phyloP scores from a whole-genome alignment of 2,113 vertebrate genomes.

The Ictidomys tridecemlineatus region DNA sequence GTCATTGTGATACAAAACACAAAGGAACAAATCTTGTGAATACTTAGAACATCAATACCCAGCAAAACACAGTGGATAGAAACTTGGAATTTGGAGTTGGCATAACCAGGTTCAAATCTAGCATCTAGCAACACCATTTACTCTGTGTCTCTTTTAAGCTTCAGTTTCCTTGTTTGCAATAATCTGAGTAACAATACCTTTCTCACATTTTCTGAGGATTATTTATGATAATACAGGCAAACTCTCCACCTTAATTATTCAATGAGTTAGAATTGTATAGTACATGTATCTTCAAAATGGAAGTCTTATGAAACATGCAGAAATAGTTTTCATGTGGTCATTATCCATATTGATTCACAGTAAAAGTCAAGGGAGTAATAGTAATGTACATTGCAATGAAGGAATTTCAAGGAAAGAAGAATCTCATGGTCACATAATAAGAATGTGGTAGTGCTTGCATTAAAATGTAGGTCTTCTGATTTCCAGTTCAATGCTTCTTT shows the following conservation, averaged over 20 bases:
- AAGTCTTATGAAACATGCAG: neutral
- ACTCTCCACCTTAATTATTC: neutral
- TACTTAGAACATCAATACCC: neutral
- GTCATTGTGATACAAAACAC: neutral
- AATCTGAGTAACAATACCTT: neutral
- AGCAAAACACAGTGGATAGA: neutral
- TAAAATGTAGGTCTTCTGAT: neutral
- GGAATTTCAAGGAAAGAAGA: neutral
- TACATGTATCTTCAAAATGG: neutral
- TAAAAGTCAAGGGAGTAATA: conserved; percentile 17
- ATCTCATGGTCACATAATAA: neutral
- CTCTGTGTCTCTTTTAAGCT: neutral
- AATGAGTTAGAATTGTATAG: neutral
- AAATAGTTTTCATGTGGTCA: neutral
- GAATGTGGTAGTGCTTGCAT: neutral
- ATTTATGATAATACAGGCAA: neutral
- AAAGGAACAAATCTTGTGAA: neutral
- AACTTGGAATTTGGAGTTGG: neutral
- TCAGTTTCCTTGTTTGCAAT: conserved; percentile 1
- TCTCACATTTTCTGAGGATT: neutral
- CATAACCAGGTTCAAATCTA: neutral
- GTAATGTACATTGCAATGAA: neutral
- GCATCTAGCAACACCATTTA: neutral
- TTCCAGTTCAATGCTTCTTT: neutral
- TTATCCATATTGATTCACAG: neutral